A percentile compares a stretch with the other conserved stretches of the same genome.
These are phyloP conservation scores for Panthera tigris DNA, from an alignment of 2,113 vertebrate genomes.

Conservation along the genomic window DNA sequence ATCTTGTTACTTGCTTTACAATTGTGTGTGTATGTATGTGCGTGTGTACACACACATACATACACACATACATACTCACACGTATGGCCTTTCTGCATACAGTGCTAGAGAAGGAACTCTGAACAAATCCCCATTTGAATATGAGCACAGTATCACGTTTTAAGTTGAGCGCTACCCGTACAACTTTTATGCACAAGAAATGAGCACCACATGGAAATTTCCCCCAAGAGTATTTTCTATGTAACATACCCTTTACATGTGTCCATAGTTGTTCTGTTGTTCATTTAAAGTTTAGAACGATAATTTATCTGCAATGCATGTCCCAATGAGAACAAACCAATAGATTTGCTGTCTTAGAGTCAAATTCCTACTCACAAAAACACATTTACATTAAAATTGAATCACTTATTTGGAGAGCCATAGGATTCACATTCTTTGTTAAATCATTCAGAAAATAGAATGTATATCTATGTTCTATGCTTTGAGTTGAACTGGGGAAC, in stretches of 20 bases:
- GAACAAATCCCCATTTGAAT: slow-evolving; percentile 71
- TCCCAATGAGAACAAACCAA: slow-evolving; percentile 50
- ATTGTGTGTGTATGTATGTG: slow-evolving; percentile 29
- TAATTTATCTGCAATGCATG: slow-evolving; percentile 34
- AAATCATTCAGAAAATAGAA: slow-evolving; percentile 21
- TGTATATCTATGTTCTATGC: neutral
- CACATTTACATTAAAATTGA: slow-evolving; percentile 30
- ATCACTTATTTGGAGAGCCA: slow-evolving; percentile 48
- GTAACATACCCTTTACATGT: slow-evolving; percentile 32
- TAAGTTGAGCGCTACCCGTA: slow-evolving; percentile 68
- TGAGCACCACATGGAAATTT: slow-evolving; percentile 54
- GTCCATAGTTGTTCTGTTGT: slow-evolving; percentile 38
- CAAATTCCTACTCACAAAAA: slow-evolving; percentile 48
- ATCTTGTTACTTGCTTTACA: slow-evolving; percentile 52
- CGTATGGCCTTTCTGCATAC: slow-evolving; percentile 43
- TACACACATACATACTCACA: neutral
- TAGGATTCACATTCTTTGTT: slow-evolving; percentile 20
- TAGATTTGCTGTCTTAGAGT: slow-evolving; percentile 18
- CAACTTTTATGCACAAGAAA: slow-evolving; percentile 55
- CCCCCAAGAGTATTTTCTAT: slow-evolving; percentile 48
- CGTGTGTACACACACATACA: neutral
- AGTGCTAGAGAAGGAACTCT: slow-evolving; percentile 64
- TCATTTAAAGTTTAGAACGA: slow-evolving; percentile 35
- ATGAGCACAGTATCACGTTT: slow-evolving; percentile 54
- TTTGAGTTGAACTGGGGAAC: neutral